A percentile compares a stretch with the other conserved stretches of the same genome.
These are phyloP conservation scores for Caradrina kadenii DNA, from an alignment of 2,888 invertebrate species.

Conservation along the genomic window DNA sequence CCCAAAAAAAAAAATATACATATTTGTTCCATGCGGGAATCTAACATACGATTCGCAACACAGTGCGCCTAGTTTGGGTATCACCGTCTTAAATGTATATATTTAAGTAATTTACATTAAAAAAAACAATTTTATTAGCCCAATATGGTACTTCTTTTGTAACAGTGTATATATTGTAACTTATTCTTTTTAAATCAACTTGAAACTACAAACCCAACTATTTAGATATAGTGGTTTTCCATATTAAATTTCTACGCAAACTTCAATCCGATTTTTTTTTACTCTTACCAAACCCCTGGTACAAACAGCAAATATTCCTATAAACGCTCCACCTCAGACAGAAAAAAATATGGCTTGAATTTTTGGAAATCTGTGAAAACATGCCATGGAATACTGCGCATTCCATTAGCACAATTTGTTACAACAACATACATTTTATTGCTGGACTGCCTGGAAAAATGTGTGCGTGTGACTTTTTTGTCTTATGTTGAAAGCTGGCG, in stretches of 20 bases:
- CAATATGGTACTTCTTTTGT: too few species aligned
- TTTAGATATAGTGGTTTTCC: too few species aligned
- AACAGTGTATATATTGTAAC: too few species aligned
- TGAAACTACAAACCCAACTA: too few species aligned
- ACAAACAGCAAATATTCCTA: neutral
- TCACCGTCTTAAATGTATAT: too few species aligned
- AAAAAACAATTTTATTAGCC: too few species aligned
- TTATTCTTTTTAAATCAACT: too few species aligned
- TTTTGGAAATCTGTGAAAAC: constrained; percentile 35
- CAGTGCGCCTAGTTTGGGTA: too few species aligned
- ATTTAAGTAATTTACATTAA: too few species aligned
- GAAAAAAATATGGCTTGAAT: constrained; percentile 12
- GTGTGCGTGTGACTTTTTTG: constrained; percentile 12
- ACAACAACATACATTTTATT: constrained; percentile 30
- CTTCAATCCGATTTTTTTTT: neutral
- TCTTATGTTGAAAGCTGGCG: constrained; percentile 1
- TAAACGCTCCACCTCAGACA: neutral
- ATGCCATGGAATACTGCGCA: constrained; percentile 38
- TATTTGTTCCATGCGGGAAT: too few species aligned
- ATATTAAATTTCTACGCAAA: neutral
- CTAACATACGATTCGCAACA: too few species aligned
- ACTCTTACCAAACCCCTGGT: neutral
- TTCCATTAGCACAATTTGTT: constrained; percentile 40
- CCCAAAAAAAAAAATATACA: too few species aligned
- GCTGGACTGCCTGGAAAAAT: constrained; percentile 23